Percentiles rank a stretch among this genome's conserved stretches.
These are phyloP conservation scores for Anableps anableps DNA, from an alignment of 2,797 vertebrate genomes.

Conservation along the genomic window DNA sequence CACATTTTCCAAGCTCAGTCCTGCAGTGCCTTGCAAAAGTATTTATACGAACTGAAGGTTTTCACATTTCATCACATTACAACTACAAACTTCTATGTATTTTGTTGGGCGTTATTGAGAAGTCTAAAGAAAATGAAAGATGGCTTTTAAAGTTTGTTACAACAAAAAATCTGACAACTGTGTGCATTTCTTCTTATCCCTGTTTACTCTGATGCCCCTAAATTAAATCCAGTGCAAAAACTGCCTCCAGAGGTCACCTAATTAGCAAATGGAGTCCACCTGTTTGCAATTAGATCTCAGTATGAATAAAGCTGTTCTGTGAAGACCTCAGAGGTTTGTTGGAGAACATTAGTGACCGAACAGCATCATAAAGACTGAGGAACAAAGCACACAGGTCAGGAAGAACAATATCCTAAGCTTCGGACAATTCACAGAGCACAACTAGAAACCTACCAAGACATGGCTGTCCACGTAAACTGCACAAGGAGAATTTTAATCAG, in stretches of 20 bases:
- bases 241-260: neutral
- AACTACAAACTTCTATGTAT: neutral
- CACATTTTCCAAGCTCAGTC: conserved; percentile 29
- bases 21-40: neutral
- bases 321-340: neutral
- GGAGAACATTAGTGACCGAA: neutral
- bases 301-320: neutral
- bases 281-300: neutral
- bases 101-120: neutral
- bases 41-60: neutral
- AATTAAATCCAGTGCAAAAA: neutral
- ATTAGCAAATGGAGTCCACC: neutral
- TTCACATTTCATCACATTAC: neutral
- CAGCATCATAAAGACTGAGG: neutral
- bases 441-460: neutral
- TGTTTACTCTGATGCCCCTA: neutral
- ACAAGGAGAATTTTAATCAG: neutral
- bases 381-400: too few species aligned
- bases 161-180: neutral
- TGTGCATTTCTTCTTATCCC: neutral
- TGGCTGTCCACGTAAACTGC: neutral
- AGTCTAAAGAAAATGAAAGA: neutral
- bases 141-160: neutral
- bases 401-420: neutral
- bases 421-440: neutral